phyloP scores from a whole-genome alignment of 2,888 invertebrate genomes.

The Xiphydria camelus region DNA sequence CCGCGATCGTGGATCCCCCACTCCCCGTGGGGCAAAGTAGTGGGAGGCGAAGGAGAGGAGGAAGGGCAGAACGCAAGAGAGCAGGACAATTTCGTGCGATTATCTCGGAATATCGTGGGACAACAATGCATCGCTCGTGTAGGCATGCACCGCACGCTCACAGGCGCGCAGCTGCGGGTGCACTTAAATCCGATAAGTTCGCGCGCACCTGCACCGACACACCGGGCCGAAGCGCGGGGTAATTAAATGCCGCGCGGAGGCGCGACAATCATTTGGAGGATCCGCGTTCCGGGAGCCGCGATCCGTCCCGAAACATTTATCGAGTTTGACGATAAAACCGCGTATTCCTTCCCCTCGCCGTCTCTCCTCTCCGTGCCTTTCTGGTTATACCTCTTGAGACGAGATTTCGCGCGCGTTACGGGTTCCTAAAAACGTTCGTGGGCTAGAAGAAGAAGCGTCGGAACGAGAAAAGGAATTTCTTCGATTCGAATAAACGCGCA shows the following conservation, averaged over 20 bases:
- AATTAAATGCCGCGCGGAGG: not conserved
- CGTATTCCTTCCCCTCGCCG: not conserved
- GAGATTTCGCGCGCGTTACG: no score
- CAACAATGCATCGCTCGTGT: not conserved
- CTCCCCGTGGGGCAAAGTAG: no score
- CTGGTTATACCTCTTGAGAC: no score
- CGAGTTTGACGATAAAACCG: not conserved
- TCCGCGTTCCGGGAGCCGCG: not conserved
- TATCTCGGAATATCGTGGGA: not conserved
- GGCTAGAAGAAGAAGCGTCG: no score
- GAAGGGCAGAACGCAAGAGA: no score
- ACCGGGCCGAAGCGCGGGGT: not conserved
- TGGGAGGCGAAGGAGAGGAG: no score
- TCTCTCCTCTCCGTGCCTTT: no score
- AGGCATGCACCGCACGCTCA: not conserved
- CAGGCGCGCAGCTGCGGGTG: not conserved
- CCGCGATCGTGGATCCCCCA: no score
- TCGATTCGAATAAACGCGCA: no score
- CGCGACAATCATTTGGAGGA: not conserved
- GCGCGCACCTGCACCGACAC: not conserved
- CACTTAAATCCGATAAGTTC: constrained; percentile 1
- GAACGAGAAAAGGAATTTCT: no score
- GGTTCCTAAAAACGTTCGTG: no score
- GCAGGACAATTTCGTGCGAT: not conserved
- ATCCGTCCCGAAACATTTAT: not conserved